Base-by-base conservation (phyloP, 2,888 invertebrate genomes). In the Xanthorhoe spadicearia region DNA sequence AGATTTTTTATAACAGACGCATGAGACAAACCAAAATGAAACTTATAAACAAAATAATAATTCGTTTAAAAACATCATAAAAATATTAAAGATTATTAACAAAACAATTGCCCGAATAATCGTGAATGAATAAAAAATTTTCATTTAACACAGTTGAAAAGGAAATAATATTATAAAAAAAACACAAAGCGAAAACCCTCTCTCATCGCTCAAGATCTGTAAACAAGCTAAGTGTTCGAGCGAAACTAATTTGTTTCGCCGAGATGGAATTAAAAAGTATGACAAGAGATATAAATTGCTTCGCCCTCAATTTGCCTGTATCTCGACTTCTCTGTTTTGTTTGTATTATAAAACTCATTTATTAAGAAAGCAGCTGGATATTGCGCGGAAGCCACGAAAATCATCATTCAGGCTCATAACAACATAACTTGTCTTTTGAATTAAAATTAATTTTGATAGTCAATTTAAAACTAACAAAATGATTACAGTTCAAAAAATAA, bases 211-310 rank as follows among this genome's bases (percentile, higher is more conserved):
- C 77, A 79, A 82, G 82, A 83, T 83, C 82, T 84, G 84, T 81
- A 85, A 87, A 87, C 83, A 86, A 85, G 83, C 82, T 86, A 86
- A 87, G 85, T 84, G 84, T 84, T 85, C 81, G 74, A 83, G 83
- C 81, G 82, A 82, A 85, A 85, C 83, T 86, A 86, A 88, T 87
- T 86, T 88, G 86, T 87, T 85, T 85, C 84, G 83, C 80, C 77
- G 69, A 79, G 81, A 84, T 87, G 81, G 88, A 89, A 90, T 90
- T 90, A 90, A 90, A 90, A 87, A 90, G 85, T 87, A 88, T 89
- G 89, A 89, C 87, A 86, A 87, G 83, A 86, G 83, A 86, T 89
- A 89, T 85, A 90, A 87, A 90, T 89, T 89, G 86, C 84, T 84
- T 82, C 78, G 80, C 83, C 86, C 86, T 86, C 89, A 86, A 88